phyloP scores from a whole-genome alignment of 2,888 invertebrate genomes.

The Noctua janthe region DNA sequence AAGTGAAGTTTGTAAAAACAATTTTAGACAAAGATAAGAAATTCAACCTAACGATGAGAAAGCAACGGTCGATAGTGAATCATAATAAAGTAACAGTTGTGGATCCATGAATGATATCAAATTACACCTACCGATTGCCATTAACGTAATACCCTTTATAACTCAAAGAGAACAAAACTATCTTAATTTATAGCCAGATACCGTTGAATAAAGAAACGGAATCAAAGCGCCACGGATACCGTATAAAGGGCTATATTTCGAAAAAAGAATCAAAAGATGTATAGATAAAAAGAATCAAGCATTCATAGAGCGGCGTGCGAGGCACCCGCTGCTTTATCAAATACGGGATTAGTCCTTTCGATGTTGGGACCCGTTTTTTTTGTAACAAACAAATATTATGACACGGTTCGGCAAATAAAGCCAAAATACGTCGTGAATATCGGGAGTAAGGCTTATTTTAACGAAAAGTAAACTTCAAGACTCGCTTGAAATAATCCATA shows the following conservation, averaged over 20 bases:
- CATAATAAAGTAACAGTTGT: constrained; percentile 83
- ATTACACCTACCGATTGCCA: constrained; percentile 89
- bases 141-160: constrained; percentile 89
- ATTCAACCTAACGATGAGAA: constrained; percentile 64
- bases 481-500: background rate
- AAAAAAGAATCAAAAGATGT: constrained; percentile 80
- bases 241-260: constrained; percentile 82
- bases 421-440: constrained; percentile 38
- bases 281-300: constrained; percentile 86
- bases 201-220: constrained; percentile 88
- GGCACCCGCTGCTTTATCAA: constrained; percentile 90
- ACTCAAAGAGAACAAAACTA: constrained; percentile 89
- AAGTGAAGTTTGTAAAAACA: background rate
- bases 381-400: constrained; percentile 87
- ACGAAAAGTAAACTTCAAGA: background rate
- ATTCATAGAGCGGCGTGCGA: constrained; percentile 83
- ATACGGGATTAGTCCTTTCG: constrained; percentile 86
- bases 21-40: constrained; percentile 11
- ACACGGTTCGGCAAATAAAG: constrained; percentile 83
- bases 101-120: constrained; percentile 83
- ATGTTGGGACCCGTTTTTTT: constrained; percentile 80
- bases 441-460: constrained; percentile 22
- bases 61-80: constrained; percentile 76
- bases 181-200: constrained; percentile 87
- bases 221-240: constrained; percentile 87